Conservation (phyloP, 1,140 invertebrate species). For the Drosophila tani region DNA sequence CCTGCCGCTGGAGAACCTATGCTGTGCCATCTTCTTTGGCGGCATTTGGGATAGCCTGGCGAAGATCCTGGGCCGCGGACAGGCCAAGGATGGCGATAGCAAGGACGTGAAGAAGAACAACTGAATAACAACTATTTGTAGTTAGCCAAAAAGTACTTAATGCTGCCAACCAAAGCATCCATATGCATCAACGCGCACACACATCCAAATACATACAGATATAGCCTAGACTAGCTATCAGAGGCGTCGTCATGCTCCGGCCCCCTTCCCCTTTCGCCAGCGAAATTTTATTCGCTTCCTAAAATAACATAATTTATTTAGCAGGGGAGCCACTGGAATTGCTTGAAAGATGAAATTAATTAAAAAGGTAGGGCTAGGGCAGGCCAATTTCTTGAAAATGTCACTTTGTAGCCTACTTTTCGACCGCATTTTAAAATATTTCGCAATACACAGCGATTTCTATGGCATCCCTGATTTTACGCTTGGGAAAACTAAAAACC, state of each 20-base stretch:
- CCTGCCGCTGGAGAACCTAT: slow-evolving; percentile 98
- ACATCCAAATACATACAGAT: slow-evolving; percentile 13
- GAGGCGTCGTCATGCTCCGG: neutral
- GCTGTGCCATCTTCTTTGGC: slow-evolving; percentile 98
- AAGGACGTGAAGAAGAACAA: slow-evolving; percentile 93
- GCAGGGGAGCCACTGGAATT: neutral
- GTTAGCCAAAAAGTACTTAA: slow-evolving; percentile 61
- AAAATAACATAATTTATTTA: neutral
- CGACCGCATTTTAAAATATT: neutral
- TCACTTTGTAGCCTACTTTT: neutral
- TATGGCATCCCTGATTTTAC: neutral
- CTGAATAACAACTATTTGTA: slow-evolving; percentile 83
- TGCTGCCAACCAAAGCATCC: slow-evolving; percentile 76
- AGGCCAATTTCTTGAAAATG: no score
- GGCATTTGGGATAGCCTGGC: slow-evolving; percentile 98
- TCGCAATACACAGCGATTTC: neutral
- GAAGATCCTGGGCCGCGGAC: slow-evolving; percentile 91
- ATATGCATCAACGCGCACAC: slow-evolving; percentile 33
- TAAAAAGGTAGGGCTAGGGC: no score
- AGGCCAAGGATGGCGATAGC: slow-evolving; percentile 91
- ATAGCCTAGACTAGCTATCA: slow-evolving; percentile 1
- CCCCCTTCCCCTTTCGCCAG: no score
- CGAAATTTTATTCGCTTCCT: neutral
- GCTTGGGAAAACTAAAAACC: neutral
- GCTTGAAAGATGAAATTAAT: neutral